These are phyloP conservation scores for Tympanoctomys barrerae DNA, from an alignment of 2,797 vertebrate species.

Conservation along the genomic window DNA sequence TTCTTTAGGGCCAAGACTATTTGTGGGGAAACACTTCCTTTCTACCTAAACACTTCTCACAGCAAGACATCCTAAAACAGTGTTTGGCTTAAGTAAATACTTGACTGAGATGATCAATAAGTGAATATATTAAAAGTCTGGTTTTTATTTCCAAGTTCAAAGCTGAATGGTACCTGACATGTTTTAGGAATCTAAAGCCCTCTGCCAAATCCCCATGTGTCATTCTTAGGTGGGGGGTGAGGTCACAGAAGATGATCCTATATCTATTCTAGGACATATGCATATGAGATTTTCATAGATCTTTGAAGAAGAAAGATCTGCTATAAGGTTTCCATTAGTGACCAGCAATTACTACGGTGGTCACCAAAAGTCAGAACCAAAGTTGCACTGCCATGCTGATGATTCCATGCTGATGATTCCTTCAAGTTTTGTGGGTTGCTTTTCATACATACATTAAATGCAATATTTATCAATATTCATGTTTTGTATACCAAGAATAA, in stretches of 20 bases:
- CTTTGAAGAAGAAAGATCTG: neutral
- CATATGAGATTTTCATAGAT: neutral
- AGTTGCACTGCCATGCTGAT: neutral
- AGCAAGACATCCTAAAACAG: neutral
- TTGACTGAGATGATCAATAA: neutral
- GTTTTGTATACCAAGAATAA: neutral
- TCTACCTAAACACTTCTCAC: neutral
- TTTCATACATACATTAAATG: neutral
- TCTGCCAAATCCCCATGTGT: neutral
- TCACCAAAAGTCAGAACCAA: neutral
- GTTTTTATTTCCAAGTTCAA: slow-evolving; percentile 49
- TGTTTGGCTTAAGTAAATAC: neutral
- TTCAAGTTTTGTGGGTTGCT: neutral
- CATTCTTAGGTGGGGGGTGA: neutral
- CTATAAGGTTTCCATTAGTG: neutral
- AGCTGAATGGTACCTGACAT: neutral
- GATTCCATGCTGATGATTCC: slow-evolving; percentile 4
- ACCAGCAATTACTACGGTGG: neutral
- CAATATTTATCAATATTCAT: neutral
- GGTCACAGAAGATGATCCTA: neutral
- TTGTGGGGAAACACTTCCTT: neutral
- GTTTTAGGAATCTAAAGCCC: neutral
- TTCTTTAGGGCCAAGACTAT: neutral
- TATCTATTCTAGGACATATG: neutral
- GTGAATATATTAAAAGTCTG: neutral